Conservation (phyloP, 2,797 vertebrate species). For the Ammospiza maritima region DNA sequence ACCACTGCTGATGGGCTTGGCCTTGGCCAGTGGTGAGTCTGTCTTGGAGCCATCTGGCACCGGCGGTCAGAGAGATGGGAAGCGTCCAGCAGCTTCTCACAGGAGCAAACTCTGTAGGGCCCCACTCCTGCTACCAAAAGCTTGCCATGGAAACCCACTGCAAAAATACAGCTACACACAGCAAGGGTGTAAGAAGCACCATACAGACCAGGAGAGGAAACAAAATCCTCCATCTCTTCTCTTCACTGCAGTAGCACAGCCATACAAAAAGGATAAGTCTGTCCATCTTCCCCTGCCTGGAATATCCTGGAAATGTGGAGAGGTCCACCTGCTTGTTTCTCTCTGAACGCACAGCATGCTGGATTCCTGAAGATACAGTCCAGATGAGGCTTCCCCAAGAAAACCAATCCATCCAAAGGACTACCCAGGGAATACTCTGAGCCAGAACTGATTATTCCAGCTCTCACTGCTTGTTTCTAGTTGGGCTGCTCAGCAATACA, state of each 20-base stretch:
- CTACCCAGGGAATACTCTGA: not conserved
- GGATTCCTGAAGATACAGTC: not conserved
- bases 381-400: not conserved
- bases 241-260: not conserved
- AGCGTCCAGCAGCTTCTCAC: not conserved
- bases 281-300: not conserved
- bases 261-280: not conserved
- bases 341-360: not conserved
- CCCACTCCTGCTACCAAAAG: not conserved
- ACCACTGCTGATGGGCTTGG: not conserved
- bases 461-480: not conserved
- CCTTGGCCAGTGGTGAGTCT: not conserved
- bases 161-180: not conserved
- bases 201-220: not conserved
- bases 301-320: not conserved
- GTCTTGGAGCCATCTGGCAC: not conserved
- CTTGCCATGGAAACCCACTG: not conserved
- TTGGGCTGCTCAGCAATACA: accelerated
- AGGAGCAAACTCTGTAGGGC: not conserved
- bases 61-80: not conserved
- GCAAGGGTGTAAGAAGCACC: not conserved
- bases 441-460: not conserved
- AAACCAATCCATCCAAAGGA: not conserved
- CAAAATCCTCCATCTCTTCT: not conserved
- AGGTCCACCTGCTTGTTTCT: not conserved